Evolutionary conservation across 2,888 invertebrate species (phyloP).

Genomic region (Ernsta delagoae): DNA sequence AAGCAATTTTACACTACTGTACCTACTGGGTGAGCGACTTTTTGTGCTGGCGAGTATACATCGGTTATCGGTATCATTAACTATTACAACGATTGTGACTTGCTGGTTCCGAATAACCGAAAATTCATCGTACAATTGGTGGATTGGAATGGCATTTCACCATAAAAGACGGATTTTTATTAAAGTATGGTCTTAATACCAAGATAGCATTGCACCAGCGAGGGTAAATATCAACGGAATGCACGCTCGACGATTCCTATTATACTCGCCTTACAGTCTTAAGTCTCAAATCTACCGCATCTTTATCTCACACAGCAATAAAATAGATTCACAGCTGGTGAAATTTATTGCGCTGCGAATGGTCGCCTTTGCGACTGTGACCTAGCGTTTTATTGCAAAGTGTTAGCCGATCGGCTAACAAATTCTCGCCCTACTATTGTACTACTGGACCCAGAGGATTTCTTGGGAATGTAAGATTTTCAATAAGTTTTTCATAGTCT

Average conservation of each 20-base stretch:
- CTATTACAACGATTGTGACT: too few relatives aligned
- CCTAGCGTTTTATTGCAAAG: conserved; percentile 65
- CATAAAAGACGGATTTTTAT: too few relatives aligned
- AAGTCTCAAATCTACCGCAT: conserved; percentile 57
- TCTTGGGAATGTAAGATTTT: neutral
- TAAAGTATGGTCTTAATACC: too few relatives aligned
- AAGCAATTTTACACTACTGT: too few relatives aligned
- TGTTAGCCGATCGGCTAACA: conserved; percentile 52
- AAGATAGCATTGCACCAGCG: too few relatives aligned
- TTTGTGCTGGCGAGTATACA: too few relatives aligned
- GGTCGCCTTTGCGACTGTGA: conserved; percentile 67
- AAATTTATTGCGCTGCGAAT: conserved; percentile 79
- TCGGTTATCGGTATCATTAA: too few relatives aligned
- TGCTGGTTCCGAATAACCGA: too few relatives aligned
- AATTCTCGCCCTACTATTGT: conserved; percentile 57
- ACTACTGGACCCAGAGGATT: conserved; percentile 18
- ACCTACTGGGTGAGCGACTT: too few relatives aligned
- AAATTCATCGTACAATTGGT: too few relatives aligned
- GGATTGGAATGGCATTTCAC: too few relatives aligned
- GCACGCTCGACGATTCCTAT: neutral
- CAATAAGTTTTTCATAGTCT: neutral
- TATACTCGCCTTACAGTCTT: conserved; percentile 42
- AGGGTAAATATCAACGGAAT: too few relatives aligned
- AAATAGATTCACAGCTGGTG: conserved; percentile 76
- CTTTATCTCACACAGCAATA: conserved; percentile 77